phyloP scores from a whole-genome alignment of 2,888 invertebrate genomes.

The Chloroclysta siterata region DNA sequence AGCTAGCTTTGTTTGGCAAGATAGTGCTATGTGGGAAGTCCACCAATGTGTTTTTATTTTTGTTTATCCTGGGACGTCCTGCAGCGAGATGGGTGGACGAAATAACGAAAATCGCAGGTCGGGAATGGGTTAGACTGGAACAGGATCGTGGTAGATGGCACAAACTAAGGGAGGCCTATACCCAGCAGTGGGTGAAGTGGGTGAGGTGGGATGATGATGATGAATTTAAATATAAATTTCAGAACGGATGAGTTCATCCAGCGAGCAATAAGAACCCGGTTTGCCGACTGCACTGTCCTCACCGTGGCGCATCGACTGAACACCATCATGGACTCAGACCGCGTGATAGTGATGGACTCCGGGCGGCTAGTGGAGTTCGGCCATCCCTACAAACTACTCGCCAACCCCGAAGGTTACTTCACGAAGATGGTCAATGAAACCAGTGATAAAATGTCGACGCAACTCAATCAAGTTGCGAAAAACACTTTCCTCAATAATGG shows the following conservation, averaged over 20 bases:
- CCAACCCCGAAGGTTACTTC: constrained; percentile 85
- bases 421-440: constrained; percentile 89
- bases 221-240: constrained; percentile 42
- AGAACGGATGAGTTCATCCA: constrained; percentile 94
- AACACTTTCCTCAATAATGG: constrained; percentile 73
- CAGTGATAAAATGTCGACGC: constrained; percentile 82
- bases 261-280: constrained; percentile 91
- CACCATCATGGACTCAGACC: constrained; percentile 97
- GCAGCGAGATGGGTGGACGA: no score
- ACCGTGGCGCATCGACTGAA: constrained; percentile 96
- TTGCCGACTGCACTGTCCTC: constrained; percentile 92
- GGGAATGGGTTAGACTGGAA: no score
- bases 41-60: no score
- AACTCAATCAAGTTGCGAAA: constrained; percentile 74
- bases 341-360: constrained; percentile 93
- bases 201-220: no score
- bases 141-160: no score
- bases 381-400: constrained; percentile 87
- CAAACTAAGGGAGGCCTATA: no score
- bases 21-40: no score
- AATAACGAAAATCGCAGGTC: no score
- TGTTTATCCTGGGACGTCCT: no score
- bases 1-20: no score
- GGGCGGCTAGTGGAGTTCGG: constrained; percentile 91
- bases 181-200: no score